Base-by-base conservation (phyloP, 2,797 vertebrate species). In the Melanotaenia parkinsoni region DNA sequence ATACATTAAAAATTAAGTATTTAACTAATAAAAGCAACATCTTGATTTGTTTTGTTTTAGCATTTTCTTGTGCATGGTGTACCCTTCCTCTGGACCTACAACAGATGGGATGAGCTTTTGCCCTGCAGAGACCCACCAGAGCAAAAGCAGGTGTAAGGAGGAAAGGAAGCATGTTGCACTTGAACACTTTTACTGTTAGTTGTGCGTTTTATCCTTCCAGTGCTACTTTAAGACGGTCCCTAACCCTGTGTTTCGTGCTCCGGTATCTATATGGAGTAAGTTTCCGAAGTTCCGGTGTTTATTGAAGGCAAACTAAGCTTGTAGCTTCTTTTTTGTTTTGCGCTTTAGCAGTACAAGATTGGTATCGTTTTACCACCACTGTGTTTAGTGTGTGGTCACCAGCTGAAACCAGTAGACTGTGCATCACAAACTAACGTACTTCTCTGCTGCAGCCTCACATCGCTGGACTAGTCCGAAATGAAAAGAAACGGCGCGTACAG, bases 401-500 rank as follows among this genome's bases (percentile, higher is more conserved):
- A 1, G 16, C 4, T 26, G 32, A 50, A 45, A 56, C 16, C 20
- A 4, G 3, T 22, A 22, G 0, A 11, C 3, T n/a, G 2, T 11
- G 13, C 38, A 60, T 26, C 30, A 22, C 18, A 60, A 60, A 32
- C 13, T 26, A 10, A 51, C 9, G 24, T 47, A 47, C 20, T 47
- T 47, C 6, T 8, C 69, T 11, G 38, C 43, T 20, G 24, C 28
- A 18, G 14, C 28, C 0, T 35, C 0, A 11, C 14, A 9, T 24
- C 35, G 9, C 5, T 20, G 38, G 26, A 30, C 45, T 28, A 26
- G 11, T 22, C 51, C 74, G 86, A 81, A 43, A 95, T 94, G 94
- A 95, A 93, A 91, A 90, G 92, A 74, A 94, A 81, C 87, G 88
- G 93, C 24, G 76, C 90, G 0, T 95, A 95, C 61, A 92, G 67